phyloP scores from a whole-genome alignment of 2,797 vertebrate species.

The Cynopterus sphinx region DNA sequence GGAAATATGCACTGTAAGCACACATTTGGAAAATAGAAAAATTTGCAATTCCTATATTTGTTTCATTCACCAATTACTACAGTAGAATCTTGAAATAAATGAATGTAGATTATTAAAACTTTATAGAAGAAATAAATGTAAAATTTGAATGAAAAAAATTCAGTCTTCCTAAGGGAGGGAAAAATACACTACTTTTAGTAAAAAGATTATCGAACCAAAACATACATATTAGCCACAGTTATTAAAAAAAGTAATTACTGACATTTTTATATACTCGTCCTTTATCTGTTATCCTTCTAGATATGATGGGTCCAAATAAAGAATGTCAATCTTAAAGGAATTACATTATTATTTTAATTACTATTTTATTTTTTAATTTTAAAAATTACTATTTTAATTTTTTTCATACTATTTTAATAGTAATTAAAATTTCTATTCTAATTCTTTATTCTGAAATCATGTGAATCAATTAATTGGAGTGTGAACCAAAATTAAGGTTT shows the following conservation, averaged over 20 bases:
- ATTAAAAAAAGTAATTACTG: conserved; percentile 28
- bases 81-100: conserved; percentile 19
- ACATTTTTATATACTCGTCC: background rate
- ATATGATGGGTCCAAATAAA: background rate
- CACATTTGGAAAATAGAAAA: conserved; percentile 39
- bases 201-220: background rate
- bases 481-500: background rate
- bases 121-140: conserved; percentile 49
- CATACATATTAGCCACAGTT: background rate
- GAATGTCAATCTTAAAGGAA: conserved; percentile 48
- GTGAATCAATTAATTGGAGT: background rate
- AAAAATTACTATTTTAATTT: no score
- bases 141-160: conserved; percentile 1
- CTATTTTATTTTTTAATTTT: no score
- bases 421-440: background rate
- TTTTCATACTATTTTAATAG: no score
- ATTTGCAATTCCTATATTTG: background rate
- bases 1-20: background rate
- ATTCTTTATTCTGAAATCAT: conserved; percentile 7
- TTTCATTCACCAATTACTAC: background rate
- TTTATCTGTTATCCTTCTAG: background rate
- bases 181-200: background rate
- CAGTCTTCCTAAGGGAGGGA: background rate
- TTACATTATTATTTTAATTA: background rate
- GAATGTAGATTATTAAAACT: background rate